These are phyloP conservation scores for Chiroxiphia lanceolata DNA, from an alignment of 2,797 vertebrate genomes.

Conservation along the genomic window DNA sequence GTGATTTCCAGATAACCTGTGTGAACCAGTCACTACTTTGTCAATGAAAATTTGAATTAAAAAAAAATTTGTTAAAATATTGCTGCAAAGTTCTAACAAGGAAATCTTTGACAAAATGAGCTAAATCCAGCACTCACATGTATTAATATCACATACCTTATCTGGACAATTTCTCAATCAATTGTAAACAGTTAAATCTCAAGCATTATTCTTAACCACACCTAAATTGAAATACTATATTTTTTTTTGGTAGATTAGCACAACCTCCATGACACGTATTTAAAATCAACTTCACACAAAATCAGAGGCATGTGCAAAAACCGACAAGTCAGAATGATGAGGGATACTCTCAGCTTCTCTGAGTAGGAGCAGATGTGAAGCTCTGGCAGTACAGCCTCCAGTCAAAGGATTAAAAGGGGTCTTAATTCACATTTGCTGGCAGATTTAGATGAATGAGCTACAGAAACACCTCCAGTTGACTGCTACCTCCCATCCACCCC, in stretches of 20 bases:
- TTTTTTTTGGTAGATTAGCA: not conserved
- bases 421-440: slow-evolving; percentile 11
- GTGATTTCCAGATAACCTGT: not conserved
- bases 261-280: not conserved
- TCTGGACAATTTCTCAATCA: not conserved
- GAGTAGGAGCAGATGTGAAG: slow-evolving; percentile 36
- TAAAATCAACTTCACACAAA: slow-evolving; percentile 5
- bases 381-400: not conserved
- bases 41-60: not conserved
- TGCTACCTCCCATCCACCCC: not conserved
- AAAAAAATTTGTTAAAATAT: not conserved
- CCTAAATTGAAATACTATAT: not conserved
- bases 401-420: not conserved
- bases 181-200: not conserved
- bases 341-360: not conserved
- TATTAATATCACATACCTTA: not conserved
- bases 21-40: not conserved
- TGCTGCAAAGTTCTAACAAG: not conserved
- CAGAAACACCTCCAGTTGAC: not conserved
- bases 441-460: not conserved
- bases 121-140: not conserved
- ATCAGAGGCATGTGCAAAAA: not conserved
- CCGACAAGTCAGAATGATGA: not conserved
- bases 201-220: not conserved
- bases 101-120: not conserved